A percentile compares a stretch with the other conserved stretches of the same genome.
phyloP scores from a whole-genome alignment of 2,113 vertebrate species.

The Nycticryphes semicollaris region DNA sequence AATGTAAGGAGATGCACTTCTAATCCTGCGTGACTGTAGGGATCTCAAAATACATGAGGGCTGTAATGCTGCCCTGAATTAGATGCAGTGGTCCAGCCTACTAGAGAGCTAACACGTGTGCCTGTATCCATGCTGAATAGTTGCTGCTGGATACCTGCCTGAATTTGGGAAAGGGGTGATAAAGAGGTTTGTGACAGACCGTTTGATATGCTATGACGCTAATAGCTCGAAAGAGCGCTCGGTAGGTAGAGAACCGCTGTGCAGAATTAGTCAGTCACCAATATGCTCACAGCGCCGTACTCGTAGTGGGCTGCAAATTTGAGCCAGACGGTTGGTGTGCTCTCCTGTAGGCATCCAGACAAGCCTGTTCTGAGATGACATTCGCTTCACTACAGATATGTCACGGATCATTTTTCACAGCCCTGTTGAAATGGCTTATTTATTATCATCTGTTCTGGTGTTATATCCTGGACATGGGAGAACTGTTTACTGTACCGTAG shows the following conservation, averaged over 20 bases:
- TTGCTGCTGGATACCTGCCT: not conserved
- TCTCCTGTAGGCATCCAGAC: conserved; percentile 37
- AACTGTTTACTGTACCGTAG: conserved; percentile 19
- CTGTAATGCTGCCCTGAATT: not conserved
- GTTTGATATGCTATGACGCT: not conserved
- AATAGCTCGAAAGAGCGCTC: not conserved
- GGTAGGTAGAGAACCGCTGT: not conserved
- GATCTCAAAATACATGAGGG: not conserved
- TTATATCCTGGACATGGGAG: conserved; percentile 52
- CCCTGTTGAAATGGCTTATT: conserved; percentile 52
- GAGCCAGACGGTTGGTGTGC: conserved; percentile 16
- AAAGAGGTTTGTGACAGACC: conserved; percentile 19
- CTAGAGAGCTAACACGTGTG: not conserved
- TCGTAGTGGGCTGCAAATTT: not conserved
- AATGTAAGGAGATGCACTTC: not conserved
- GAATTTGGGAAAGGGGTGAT: not conserved
- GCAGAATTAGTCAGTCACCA: conserved; percentile 10
- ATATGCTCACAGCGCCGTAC: not conserved
- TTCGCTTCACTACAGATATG: conserved; percentile 36
- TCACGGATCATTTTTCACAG: conserved; percentile 60
- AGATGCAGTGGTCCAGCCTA: not conserved
- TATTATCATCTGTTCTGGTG: conserved; percentile 55
- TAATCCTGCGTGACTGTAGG: rapidly evolving
- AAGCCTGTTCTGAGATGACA: conserved; percentile 41
- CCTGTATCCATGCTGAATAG: not conserved